Evolutionary conservation across 2,888 invertebrate genomes (phyloP).

Genomic region (Dione juno): DNA sequence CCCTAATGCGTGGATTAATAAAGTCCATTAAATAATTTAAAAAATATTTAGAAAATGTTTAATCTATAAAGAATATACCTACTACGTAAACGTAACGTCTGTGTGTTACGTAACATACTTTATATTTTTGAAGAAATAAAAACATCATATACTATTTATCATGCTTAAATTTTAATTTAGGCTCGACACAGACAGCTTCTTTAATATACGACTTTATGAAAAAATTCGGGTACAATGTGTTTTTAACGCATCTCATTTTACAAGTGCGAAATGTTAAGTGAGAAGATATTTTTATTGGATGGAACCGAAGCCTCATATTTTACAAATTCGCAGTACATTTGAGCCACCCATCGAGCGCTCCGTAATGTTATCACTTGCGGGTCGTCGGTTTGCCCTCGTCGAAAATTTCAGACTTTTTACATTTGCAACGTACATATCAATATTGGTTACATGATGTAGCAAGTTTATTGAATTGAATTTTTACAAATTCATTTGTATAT

Average conservation of each 20-base stretch:
- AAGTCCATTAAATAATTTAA: too few species aligned
- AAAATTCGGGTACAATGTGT: neutral
- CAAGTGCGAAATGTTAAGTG: conserved; percentile 7
- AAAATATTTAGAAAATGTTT: too few species aligned
- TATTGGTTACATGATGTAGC: conserved; percentile 14
- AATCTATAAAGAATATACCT: too few species aligned
- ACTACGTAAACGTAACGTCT: too few species aligned
- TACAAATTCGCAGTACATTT: conserved; percentile 32
- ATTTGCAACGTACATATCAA: conserved; percentile 27
- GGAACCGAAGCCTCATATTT: conserved; percentile 24
- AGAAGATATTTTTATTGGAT: conserved; percentile 20
- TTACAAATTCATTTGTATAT: too few species aligned
- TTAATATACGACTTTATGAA: neutral
- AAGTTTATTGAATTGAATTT: conserved; percentile 10
- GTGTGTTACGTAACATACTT: too few species aligned
- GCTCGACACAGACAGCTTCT: neutral
- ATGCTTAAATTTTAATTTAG: neutral
- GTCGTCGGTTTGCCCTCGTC: conserved; percentile 32
- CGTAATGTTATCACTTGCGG: conserved; percentile 37
- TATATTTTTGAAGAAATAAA: too few species aligned
- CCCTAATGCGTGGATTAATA: too few species aligned
- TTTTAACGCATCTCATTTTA: conserved; percentile 5
- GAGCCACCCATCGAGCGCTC: conserved; percentile 21
- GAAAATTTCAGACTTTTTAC: conserved; percentile 27
- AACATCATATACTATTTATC: too few species aligned